Evolutionary conservation across 2,888 invertebrate genomes (phyloP).

Genomic region (Nephrocerus scutellatus): DNA sequence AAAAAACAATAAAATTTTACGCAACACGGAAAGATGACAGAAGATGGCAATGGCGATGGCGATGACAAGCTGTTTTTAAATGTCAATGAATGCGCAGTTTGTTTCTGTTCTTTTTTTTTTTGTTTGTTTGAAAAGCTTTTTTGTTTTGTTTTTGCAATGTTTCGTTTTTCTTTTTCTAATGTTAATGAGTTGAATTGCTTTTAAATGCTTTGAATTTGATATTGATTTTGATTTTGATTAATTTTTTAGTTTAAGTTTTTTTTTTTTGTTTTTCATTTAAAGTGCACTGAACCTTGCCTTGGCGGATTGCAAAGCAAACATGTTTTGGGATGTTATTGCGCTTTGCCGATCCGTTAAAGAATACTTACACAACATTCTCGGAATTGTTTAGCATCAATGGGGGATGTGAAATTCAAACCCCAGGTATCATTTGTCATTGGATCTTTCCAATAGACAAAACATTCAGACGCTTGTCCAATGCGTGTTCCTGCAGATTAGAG

Average conservation of each 20-base stretch:
- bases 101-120: constrained; percentile 29
- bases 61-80: no score
- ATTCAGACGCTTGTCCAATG: constrained; percentile 96
- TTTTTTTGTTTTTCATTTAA: constrained; percentile 12
- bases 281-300: constrained; percentile 36
- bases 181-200: constrained; percentile 12
- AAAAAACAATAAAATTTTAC: no score
- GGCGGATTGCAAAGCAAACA: constrained; percentile 30
- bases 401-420: constrained; percentile 97
- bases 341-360: constrained; percentile 40
- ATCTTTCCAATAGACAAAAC: constrained; percentile 98
- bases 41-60: background rate
- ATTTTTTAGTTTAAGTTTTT: constrained; percentile 8
- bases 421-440: constrained; percentile 95
- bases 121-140: constrained; percentile 16
- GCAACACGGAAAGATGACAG: background rate
- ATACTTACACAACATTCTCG: constrained; percentile 93
- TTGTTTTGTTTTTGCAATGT: constrained; percentile 10
- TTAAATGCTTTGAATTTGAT: background rate
- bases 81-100: constrained; percentile 29
- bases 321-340: constrained; percentile 11
- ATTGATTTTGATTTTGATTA: constrained; percentile 11
- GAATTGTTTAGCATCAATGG: constrained; percentile 95
- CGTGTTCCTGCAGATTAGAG: constrained; percentile 68
- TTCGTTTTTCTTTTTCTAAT: constrained; percentile 22